These are phyloP conservation scores for Sinodicranocentrus sp. DNA, from an alignment of 2,888 invertebrate genomes.

Conservation along the genomic window DNA sequence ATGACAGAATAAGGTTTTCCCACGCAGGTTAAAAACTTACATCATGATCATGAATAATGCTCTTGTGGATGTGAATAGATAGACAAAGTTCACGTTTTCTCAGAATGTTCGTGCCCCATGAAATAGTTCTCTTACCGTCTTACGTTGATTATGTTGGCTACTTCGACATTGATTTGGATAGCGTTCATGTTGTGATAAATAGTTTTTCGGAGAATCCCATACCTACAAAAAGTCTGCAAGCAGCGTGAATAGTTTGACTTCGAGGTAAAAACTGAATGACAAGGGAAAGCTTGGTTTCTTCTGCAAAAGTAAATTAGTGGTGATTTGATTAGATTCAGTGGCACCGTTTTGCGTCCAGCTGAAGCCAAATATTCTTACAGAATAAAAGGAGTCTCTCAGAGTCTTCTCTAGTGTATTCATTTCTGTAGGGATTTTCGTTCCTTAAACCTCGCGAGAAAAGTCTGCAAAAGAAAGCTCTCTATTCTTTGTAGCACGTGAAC, in stretches of 20 bases:
- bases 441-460: constrained; percentile 9
- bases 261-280: too few species aligned
- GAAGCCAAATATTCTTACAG: constrained; percentile 28
- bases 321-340: constrained; percentile 25
- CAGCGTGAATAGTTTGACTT: too few species aligned
- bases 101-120: background rate
- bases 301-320: constrained; percentile 4
- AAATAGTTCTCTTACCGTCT: background rate
- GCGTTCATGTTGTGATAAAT: background rate
- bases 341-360: background rate
- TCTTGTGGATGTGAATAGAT: too few species aligned
- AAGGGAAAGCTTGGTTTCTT: background rate
- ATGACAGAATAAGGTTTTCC: too few species aligned
- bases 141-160: background rate
- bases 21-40: too few species aligned
- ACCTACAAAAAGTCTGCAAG: too few species aligned
- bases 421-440: background rate
- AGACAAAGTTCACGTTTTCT: background rate
- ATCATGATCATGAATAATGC: too few species aligned
- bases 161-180: constrained; percentile 9
- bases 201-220: background rate
- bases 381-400: background rate
- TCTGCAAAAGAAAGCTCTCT: too few species aligned
- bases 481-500: background rate
- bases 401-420: constrained; percentile 25